Evolutionary conservation across 1,140 invertebrate genomes (phyloP).

Genomic region (Zaprionus ghesquierei): DNA sequence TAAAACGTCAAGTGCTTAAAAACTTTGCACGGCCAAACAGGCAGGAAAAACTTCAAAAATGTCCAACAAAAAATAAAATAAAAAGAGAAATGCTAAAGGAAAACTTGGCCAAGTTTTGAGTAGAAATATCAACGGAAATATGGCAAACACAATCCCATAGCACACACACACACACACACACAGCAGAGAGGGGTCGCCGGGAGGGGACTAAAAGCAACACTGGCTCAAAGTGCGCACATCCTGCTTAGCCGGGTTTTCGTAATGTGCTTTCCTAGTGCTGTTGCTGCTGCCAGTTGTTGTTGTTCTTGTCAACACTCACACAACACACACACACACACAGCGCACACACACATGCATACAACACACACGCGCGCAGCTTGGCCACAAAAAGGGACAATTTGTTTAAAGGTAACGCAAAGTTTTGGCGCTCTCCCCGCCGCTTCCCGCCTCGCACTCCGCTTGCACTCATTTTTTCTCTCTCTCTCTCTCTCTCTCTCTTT

Average conservation of each 20-base stretch:
- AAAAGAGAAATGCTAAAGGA: slow-evolving; percentile 16
- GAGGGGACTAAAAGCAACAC: slow-evolving; percentile 30
- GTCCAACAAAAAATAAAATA: slow-evolving; percentile 29
- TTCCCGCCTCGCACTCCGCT: background rate
- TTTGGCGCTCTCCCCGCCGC: slow-evolving; percentile 48
- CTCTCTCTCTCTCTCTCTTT: background rate
- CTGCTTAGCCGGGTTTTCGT: slow-evolving; percentile 65
- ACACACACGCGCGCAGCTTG: slow-evolving; percentile 1
- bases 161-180: slow-evolving; percentile 13
- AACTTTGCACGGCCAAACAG: slow-evolving; percentile 9
- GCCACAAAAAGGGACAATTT: slow-evolving; percentile 65
- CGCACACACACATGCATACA: background rate
- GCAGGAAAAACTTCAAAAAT: slow-evolving; percentile 39
- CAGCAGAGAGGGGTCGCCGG: background rate
- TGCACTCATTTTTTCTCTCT: background rate
- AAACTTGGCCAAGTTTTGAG: slow-evolving; percentile 57
- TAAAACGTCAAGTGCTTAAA: slow-evolving; percentile 31
- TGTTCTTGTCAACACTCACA: slow-evolving; percentile 29
- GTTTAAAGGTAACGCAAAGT: slow-evolving; percentile 73
- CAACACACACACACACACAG: background rate
- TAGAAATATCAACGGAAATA: slow-evolving; percentile 70
- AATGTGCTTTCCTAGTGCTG: slow-evolving; percentile 55
- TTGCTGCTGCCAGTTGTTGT: slow-evolving; percentile 47
- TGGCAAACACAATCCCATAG: slow-evolving; percentile 38
- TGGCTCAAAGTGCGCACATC: slow-evolving; percentile 65